Evolutionary conservation across 2,113 vertebrate species (phyloP).

Genomic region (Gymnobelideus leadbeateri): DNA sequence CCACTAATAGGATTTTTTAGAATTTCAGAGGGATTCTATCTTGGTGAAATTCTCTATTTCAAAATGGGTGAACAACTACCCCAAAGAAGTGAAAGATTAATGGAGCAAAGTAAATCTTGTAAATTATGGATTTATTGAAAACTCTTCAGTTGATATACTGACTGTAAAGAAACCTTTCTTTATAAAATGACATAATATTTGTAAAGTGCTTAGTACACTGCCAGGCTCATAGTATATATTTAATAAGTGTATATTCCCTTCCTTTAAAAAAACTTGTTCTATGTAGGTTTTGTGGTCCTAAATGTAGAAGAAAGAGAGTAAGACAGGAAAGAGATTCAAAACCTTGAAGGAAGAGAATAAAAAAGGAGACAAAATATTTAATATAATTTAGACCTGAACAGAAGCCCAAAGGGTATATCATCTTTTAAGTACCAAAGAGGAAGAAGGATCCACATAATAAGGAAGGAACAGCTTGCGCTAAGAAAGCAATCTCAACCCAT

Average conservation of each 20-base stretch:
- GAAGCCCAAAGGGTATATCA: neutral
- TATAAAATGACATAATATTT: neutral
- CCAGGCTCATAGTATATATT: neutral
- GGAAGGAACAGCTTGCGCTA: neutral
- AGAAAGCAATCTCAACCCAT: neutral
- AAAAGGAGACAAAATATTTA: neutral
- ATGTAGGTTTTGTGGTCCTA: neutral
- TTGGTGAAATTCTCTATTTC: neutral
- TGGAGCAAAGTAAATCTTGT: neutral
- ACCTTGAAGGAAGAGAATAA: neutral
- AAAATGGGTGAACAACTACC: neutral
- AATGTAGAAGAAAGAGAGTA: neutral
- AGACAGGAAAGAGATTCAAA: neutral
- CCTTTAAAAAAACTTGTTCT: neutral
- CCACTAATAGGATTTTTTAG: neutral
- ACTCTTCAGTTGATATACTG: neutral
- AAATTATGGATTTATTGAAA: neutral
- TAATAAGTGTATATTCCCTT: neutral
- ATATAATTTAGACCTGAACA: neutral
- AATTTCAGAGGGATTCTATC: neutral
- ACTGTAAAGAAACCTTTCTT: neutral
- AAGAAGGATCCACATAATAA: neutral
- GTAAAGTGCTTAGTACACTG: neutral
- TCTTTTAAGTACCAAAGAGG: neutral
- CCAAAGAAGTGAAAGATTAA: neutral